Percentiles rank a stretch among this genome's conserved stretches.
Conservation (phyloP, 2,888 invertebrate genomes). For the Yponomeuta sedellus region DNA sequence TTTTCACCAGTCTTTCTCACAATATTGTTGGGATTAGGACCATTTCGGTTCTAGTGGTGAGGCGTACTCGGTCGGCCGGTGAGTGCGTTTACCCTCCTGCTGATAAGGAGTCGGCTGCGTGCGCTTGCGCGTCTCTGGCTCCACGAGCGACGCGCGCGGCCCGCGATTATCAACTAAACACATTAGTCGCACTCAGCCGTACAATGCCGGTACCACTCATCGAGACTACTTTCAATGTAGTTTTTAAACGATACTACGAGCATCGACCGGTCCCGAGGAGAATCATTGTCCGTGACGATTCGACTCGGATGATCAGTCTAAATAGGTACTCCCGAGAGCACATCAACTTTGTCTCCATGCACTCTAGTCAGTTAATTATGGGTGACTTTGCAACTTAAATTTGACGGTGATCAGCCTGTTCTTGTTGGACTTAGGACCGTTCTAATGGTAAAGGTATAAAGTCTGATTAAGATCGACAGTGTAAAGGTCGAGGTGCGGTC, state of each 20-base stretch:
- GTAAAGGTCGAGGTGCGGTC: too few species aligned
- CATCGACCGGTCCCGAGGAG: background rate
- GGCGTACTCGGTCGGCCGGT: background rate
- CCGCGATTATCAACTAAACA: conserved; percentile 67
- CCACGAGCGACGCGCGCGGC: conserved; percentile 50
- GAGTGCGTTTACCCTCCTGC: background rate
- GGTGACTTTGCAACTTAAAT: too few species aligned
- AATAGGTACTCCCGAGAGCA: background rate
- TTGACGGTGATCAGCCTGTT: too few species aligned
- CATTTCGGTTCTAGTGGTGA: background rate
- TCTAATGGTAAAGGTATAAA: too few species aligned
- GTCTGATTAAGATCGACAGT: too few species aligned
- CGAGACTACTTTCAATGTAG: conserved; percentile 32
- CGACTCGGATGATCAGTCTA: background rate
- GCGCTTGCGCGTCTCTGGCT: conserved; percentile 29
- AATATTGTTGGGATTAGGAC: background rate
- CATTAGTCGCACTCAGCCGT: conserved; percentile 52
- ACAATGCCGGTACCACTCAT: conserved; percentile 25
- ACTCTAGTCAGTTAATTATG: too few species aligned
- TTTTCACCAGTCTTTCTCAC: background rate
- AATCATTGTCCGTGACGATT: background rate
- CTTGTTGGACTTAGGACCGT: too few species aligned
- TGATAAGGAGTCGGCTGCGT: conserved; percentile 19
- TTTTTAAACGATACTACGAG: background rate
- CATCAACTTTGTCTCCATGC: too few species aligned